Base-by-base conservation (phyloP, 2,797 vertebrate species). In the Sebastes trivittatus region DNA sequence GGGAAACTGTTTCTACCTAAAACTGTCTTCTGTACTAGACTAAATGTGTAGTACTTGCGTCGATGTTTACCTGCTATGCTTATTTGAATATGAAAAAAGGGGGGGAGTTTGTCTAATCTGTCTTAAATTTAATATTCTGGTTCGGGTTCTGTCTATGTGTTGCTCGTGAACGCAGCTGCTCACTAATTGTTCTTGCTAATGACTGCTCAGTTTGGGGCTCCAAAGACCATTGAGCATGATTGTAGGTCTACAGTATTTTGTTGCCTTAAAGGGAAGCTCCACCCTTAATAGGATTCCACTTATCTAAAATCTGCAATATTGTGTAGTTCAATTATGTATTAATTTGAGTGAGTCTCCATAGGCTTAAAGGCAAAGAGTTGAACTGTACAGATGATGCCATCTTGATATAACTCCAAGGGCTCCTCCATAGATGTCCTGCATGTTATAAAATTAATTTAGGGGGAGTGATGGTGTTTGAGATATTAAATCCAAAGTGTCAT, bases 31-130 rank as follows among this genome's bases (percentile, higher is more conserved):
- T 58, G 11, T 58, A 49, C 18, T 13, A 14, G 13, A 13, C 23
- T 22, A 27, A 27, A 59, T 9, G 14, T 59, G 5, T 29, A 29
- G 14, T 30, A 18, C 58, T 30, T 30, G 3, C 4, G 7, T 30
- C 4, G 5, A 38, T 61, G 25, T 27, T 58, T 61, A 20, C 59
- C 29, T n/a, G 20, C 10, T 60, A 59, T 59, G 25, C 27, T 30
- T 60, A 30, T 30, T 30, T 20, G 27, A 60, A 60, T 30, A 60
- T 30, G 58, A 20, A 60, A 10, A 6, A 0, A 0, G 36, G 11
- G 36, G 23, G 11, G 13, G 34, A 0, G 4, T 14, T 27, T 27
- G 23, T 58, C 10, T 58, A 23, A 22, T 42, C 38, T 6, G 11
- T 56, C 27, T 34, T n/a, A 7, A 56, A n/a, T 36, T 9, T 23